Evolutionary conservation across 2,888 invertebrate genomes (phyloP).

Genomic region (Catocala sponsa): DNA sequence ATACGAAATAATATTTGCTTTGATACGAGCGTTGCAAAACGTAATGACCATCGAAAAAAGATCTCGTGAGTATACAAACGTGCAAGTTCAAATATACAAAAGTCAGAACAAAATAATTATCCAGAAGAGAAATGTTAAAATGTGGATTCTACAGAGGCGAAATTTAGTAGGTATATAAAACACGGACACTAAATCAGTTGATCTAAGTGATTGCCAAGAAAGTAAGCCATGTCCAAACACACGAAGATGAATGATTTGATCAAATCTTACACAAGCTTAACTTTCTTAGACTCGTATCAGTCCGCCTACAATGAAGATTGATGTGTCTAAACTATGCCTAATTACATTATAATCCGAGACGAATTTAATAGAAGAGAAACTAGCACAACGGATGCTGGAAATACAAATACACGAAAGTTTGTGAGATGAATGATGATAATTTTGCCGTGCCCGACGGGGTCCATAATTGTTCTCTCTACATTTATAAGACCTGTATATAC

Average conservation of each 20-base stretch:
- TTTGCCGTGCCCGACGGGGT: no score
- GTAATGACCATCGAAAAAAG: no score
- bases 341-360: constrained; percentile 35
- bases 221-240: constrained; percentile 3
- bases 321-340: constrained; percentile 29
- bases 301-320: constrained; percentile 33
- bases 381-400: constrained; percentile 9
- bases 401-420: neutral
- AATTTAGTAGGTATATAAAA: no score
- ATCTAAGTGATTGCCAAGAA: constrained; percentile 3
- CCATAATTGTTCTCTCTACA: no score
- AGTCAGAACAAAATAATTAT: no score
- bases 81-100: neutral
- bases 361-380: constrained; percentile 33
- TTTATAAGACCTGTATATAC: no score
- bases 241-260: constrained; percentile 7
- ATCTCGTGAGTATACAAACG: no score
- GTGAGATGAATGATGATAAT: no score
- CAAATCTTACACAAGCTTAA: constrained; percentile 4
- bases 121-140: no score
- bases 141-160: no score
- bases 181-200: neutral
- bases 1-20: neutral
- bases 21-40: no score
- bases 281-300: constrained; percentile 13